These are phyloP conservation scores for Propsilocerus akamusi DNA, from an alignment of 1,140 invertebrate species.

Conservation along the genomic window DNA sequence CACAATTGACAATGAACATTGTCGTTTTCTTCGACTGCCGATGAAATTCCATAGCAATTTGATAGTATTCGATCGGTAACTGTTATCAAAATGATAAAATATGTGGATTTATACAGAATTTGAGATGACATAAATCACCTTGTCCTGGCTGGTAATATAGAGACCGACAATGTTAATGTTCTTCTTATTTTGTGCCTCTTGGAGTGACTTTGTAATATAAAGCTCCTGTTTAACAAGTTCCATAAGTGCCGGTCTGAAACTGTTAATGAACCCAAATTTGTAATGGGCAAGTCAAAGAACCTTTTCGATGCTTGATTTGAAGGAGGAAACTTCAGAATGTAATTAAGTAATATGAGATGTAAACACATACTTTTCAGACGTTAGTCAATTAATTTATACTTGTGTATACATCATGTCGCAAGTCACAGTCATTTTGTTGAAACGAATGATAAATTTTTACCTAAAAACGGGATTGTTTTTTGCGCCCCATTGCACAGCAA, in stretches of 20 bases:
- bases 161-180: background rate
- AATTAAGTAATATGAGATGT: background rate
- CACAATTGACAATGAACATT: background rate
- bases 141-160: background rate
- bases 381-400: too few species aligned
- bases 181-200: background rate
- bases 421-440: too few species aligned
- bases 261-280: too few species aligned
- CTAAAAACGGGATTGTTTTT: background rate
- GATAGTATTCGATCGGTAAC: background rate
- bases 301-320: too few species aligned
- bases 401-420: too few species aligned
- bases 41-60: background rate
- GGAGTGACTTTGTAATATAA: background rate
- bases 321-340: too few species aligned
- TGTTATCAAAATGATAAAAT: background rate
- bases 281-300: too few species aligned
- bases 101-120: background rate
- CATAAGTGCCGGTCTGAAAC: background rate
- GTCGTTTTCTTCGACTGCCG: background rate
- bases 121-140: background rate
- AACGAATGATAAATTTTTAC: background rate
- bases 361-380: too few species aligned
- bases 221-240: background rate
- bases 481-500: background rate